These are phyloP conservation scores for Tychaedon coryphoeus DNA, from an alignment of 2,113 vertebrate species.

Conservation along the genomic window DNA sequence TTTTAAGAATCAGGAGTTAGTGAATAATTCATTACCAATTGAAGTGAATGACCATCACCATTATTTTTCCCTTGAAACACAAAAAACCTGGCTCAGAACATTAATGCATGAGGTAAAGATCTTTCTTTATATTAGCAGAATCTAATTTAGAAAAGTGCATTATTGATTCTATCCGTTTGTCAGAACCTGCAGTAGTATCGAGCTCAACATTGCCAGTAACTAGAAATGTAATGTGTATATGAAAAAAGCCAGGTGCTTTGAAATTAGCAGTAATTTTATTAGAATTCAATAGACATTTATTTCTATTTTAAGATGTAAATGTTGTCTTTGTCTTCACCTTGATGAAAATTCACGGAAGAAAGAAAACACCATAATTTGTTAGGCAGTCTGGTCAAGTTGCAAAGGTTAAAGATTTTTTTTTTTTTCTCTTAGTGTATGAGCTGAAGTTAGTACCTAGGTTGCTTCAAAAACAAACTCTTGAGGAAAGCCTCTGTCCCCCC, in stretches of 20 bases:
- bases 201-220: constrained; percentile 48
- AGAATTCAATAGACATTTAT: constrained; percentile 43
- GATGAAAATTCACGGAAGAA: constrained; percentile 30
- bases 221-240: constrained; percentile 39
- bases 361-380: background rate
- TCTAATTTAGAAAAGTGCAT: constrained; percentile 57
- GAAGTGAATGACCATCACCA: background rate
- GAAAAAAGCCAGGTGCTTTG: constrained; percentile 58
- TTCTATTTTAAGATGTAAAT: constrained; percentile 47
- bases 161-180: constrained; percentile 54
- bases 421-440: background rate
- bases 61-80: background rate
- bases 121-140: constrained; percentile 13
- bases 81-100: background rate
- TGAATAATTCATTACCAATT: constrained; percentile 35
- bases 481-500: background rate
- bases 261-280: constrained; percentile 45
- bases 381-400: background rate
- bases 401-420: background rate
- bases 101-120: background rate
- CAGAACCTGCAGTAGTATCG: constrained; percentile 20
- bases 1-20: background rate
- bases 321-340: constrained; percentile 26
- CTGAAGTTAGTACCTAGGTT: background rate
- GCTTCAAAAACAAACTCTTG: background rate